A percentile compares a stretch with the other conserved stretches of the same genome.
phyloP scores from a whole-genome alignment of 2,113 vertebrate species.

The Kobus ellipsiprymnus region DNA sequence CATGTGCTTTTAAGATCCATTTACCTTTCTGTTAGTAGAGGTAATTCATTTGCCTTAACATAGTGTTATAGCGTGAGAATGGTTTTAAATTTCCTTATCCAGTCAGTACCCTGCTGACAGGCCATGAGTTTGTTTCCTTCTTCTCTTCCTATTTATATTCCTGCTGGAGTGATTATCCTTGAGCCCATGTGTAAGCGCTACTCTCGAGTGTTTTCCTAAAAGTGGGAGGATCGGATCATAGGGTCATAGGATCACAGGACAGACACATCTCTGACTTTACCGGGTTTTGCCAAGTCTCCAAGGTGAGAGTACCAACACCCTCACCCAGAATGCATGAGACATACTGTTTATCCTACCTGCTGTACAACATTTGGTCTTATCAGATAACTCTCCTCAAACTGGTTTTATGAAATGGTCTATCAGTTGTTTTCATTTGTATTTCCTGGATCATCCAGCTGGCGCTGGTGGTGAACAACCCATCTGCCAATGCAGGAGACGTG shows the following conservation, averaged over 20 bases:
- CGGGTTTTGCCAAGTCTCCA: background rate
- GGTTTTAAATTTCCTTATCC: background rate
- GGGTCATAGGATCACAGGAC: background rate
- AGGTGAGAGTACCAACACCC: background rate
- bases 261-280: rapidly evolving
- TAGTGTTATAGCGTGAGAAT: background rate
- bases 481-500: background rate
- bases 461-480: background rate
- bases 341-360: background rate
- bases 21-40: background rate
- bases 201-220: background rate
- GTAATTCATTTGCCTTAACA: background rate
- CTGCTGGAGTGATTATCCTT: background rate
- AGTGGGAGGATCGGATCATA: background rate
- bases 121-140: background rate
- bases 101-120: rapidly evolving
- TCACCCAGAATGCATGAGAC: background rate
- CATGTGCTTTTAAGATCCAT: background rate
- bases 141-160: background rate
- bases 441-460: background rate
- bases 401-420: background rate
- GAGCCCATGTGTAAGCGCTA: background rate
- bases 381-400: background rate
- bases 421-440: background rate
- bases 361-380: background rate